phyloP scores from a whole-genome alignment of 2,797 vertebrate species.

The Phylloscopus collybita region DNA sequence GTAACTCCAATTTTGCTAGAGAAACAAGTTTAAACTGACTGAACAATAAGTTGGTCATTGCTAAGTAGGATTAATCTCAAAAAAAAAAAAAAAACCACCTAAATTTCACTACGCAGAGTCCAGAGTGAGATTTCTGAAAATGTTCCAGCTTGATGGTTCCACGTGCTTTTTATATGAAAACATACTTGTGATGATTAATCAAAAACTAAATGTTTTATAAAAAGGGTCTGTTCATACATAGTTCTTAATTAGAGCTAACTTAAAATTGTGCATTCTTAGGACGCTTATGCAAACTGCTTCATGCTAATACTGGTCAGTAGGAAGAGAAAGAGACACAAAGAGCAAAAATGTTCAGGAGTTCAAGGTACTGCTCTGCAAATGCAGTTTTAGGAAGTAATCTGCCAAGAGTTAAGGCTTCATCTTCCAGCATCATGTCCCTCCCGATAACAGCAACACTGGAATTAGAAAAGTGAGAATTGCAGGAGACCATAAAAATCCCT shows the following conservation, averaged over 20 bases:
- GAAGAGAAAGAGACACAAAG: neutral
- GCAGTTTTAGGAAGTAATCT: neutral
- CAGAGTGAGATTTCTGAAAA: neutral
- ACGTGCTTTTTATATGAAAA: neutral
- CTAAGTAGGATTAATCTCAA: neutral
- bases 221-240: neutral
- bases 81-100: neutral
- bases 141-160: neutral
- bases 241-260: neutral
- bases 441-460: accelerated
- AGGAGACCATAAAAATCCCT: neutral
- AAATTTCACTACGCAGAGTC: neutral
- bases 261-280: neutral
- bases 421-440: neutral
- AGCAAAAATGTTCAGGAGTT: neutral
- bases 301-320: neutral
- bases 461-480: neutral
- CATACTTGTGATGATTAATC: neutral
- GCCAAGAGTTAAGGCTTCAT: neutral
- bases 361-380: neutral
- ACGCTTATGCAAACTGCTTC: neutral
- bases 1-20: neutral
- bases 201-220: neutral
- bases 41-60: neutral
- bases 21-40: neutral